These are phyloP conservation scores for Castor canadensis DNA, from an alignment of 2,113 vertebrate genomes.

Conservation along the genomic window DNA sequence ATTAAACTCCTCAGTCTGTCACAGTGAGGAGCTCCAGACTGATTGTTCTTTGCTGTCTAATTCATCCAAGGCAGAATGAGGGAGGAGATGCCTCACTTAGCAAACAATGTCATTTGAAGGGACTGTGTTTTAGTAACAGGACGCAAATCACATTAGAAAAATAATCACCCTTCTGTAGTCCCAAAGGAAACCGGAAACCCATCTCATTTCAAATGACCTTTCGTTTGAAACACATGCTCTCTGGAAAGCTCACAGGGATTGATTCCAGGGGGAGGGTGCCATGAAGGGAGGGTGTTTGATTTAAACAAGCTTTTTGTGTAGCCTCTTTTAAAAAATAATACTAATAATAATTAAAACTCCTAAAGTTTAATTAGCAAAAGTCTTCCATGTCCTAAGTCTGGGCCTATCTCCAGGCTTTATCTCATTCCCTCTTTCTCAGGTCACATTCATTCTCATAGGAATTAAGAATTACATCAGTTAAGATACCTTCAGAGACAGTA, in stretches of 20 bases:
- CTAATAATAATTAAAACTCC: background rate
- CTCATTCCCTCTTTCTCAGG: background rate
- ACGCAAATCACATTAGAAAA: constrained; percentile 37
- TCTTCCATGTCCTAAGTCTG: background rate
- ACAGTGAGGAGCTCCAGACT: background rate
- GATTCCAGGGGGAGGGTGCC: background rate
- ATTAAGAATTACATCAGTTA: background rate
- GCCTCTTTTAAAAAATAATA: background rate
- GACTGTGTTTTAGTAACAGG: constrained; percentile 47
- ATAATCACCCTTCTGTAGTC: constrained; percentile 26
- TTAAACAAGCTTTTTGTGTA: background rate
- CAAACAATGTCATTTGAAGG: constrained; percentile 34
- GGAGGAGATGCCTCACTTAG: background rate
- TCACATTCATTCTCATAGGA: background rate
- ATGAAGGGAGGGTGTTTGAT: background rate
- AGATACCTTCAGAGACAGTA: too few species aligned
- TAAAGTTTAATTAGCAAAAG: background rate
- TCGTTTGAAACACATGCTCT: constrained; percentile 31
- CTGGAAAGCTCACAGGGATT: background rate
- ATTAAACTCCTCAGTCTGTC: background rate
- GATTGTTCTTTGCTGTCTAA: background rate
- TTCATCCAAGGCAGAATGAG: background rate
- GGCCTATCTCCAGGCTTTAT: background rate
- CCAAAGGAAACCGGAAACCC: background rate
- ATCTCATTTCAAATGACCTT: constrained; percentile 57